Evolutionary conservation across 2,888 invertebrate species (phyloP), one percentile per base, ranked within the genome.

Genomic region (Ptychoptera albimana): DNA sequence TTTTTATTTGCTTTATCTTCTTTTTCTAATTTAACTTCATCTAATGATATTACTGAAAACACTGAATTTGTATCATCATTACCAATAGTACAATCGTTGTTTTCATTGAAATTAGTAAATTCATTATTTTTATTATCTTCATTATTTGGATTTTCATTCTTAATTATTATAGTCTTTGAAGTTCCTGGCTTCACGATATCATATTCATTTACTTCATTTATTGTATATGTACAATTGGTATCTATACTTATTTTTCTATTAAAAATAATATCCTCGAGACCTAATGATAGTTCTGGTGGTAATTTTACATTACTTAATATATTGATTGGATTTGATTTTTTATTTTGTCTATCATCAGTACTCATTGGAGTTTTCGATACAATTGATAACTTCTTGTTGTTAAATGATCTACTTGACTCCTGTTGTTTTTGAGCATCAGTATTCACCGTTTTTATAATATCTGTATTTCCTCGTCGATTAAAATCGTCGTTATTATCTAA

Each of bases 231-330:
- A 11, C 11, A 9, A 32, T 32, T 32, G 9, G 2, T n/a, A 32
- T 32, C n/a, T 11, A 11, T 32, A 32, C 3, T 32, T 32, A n/a
- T 32, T 32, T 32, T n/a, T 32, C n/a, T n/a, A 32, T 32, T 32
- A 9, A 34, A 14, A 37, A 47, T 47, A n/a, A 47, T 47, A 14
- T 47, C 45, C 40, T 47, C 43, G n/a, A 47, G 45, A 8, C 42
- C 42, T 4, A 42, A 37, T 16, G 47, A 43, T 14, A 47, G 36
- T 16, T 47, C 45, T 11, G 42, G 38, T 15, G 47, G 42, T n/a
- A 65, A 52, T 49, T 65, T 65, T 15, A 65, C 63, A 55, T 65
- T 63, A 46, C 65, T 65, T 30, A 65, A 54, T 30, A 66, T 23
- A 7, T 23, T 23, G 3, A 23, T 23, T 23, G 23, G 23, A 23